Base-by-base conservation (phyloP, 2,113 vertebrate species). In the Leptobrachium ailaonicum region DNA sequence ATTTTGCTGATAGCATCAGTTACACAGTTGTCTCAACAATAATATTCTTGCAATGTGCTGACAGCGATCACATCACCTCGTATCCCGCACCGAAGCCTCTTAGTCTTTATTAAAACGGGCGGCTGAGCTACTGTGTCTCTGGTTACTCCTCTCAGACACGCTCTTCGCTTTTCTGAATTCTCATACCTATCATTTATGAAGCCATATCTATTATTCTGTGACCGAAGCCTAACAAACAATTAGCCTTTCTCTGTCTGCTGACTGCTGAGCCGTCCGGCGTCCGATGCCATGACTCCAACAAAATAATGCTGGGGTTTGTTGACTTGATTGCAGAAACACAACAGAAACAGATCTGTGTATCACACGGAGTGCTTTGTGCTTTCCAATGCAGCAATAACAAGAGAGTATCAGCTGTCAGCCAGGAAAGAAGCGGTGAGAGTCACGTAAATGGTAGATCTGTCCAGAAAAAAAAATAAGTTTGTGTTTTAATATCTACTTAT, bases 1-100 rank as follows among this genome's bases (percentile, higher is more conserved):
- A 72, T 79, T 71, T 44, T 72, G 69, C 54, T 64, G 60, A 53
- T 45, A 42, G 53, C 69, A 72, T 72, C 69, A 72, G 77, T 79
- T 66, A 63, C 60, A 14, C 43, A 9, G 76, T 41, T 69, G 41
- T 47, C 41, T 73, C 50, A 73, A 14, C 53, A 41, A 3, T 44
- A 43, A 74, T 74, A 62, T 44, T 20, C 68, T 79, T 11, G 12
- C 4, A 41, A 50, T 11, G 41, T 41, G 13, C 20, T 71, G 68
- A 71, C 67, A 66, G 42, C 45, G 73, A 73, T 73, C 42, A 62
- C 41, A 53, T 71, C 76, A 73, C 77, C 70, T 47, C 50, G 71
- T 68, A 42, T 50, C 43, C 62, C 53, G 54, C 56, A 54, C 69
- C 54, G 44, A 42, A 63, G 76, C 40, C 67, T 64, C 41, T 13